Conservation (phyloP, 2,113 vertebrate genomes). For the Ellobius talpinus region DNA sequence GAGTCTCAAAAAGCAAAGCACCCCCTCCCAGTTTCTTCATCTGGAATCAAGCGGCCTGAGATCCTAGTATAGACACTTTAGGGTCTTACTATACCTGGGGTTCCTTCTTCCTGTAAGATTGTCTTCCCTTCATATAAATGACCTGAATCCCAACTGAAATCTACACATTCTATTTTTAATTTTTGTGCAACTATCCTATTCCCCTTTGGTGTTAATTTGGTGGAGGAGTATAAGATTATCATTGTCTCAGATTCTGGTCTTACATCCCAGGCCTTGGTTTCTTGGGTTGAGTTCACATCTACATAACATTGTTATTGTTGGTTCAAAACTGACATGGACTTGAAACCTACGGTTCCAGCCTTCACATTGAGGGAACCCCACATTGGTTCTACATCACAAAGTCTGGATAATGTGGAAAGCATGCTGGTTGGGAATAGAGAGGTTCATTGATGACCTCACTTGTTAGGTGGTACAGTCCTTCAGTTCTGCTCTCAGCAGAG, state of each 20-base stretch:
- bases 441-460: background rate
- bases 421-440: background rate
- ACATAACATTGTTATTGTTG: background rate
- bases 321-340: background rate
- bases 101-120: slow-evolving; percentile 24
- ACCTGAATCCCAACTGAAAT: slow-evolving; percentile 20
- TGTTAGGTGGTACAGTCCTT: background rate
- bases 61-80: background rate
- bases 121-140: background rate
- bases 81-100: background rate
- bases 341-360: slow-evolving; percentile 16
- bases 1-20: background rate
- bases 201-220: slow-evolving; percentile 50
- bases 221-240: background rate
- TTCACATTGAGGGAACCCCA: background rate
- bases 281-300: background rate
- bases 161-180: background rate
- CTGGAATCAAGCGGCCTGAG: background rate
- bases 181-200: background rate
- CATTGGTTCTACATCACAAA: slow-evolving; percentile 32
- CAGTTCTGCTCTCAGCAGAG: background rate
- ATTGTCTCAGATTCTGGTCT: background rate
- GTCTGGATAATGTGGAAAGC: background rate
- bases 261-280: background rate
- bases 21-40: background rate